phyloP scores from a whole-genome alignment of 1,140 invertebrate genomes.

The Pseudomyrmex gracilis region DNA sequence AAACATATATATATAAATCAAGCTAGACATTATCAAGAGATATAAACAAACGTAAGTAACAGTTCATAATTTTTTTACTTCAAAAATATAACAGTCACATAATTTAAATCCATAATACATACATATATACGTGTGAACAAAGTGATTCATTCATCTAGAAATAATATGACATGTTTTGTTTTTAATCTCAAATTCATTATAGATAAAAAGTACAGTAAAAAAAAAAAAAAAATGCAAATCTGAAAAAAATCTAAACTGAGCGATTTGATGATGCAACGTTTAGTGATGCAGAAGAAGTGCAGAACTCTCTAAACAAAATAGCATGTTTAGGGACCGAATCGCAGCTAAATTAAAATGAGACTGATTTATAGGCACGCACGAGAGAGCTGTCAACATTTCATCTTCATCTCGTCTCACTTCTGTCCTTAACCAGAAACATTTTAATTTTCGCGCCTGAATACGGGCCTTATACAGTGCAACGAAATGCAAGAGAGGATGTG shows the following conservation, averaged over 20 bases:
- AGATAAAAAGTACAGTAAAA: constrained; percentile 7
- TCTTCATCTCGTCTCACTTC: constrained; percentile 68
- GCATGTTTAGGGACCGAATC: constrained; percentile 74
- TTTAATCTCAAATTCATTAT: not conserved
- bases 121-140: not conserved
- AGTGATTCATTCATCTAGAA: constrained; percentile 1
- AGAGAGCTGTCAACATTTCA: constrained; percentile 62
- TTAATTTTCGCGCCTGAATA: constrained; percentile 78
- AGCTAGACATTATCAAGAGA: not conserved
- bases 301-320: constrained; percentile 54
- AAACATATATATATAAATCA: constrained; percentile 12
- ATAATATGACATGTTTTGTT: constrained; percentile 29
- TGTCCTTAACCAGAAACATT: constrained; percentile 78
- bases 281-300: constrained; percentile 58
- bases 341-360: constrained; percentile 78
- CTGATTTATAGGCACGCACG: constrained; percentile 75
- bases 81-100: not conserved
- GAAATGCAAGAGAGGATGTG: not conserved
- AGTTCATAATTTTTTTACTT: not conserved
- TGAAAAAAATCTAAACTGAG: constrained; percentile 39
- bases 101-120: constrained; percentile 1
- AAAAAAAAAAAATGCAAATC: constrained; percentile 10
- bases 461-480: constrained; percentile 72
- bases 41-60: too few relatives aligned
- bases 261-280: constrained; percentile 63